Evolutionary conservation across 2,797 vertebrate species (phyloP).

Genomic region (Geotria australis): DNA sequence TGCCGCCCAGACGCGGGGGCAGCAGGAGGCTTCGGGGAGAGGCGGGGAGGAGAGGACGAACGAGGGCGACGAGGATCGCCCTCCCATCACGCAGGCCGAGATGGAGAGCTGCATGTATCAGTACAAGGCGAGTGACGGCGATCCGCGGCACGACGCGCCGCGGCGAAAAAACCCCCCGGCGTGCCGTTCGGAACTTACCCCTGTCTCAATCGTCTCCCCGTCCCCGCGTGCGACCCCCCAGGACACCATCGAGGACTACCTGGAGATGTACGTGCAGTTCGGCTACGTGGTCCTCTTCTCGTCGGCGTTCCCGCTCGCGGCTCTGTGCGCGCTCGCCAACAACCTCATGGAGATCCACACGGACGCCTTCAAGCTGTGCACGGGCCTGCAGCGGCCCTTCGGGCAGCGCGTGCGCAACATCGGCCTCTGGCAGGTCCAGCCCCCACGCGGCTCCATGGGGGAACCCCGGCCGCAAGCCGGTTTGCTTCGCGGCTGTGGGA

Average conservation of each 20-base stretch:
- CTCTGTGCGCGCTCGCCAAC: conserved; percentile 76
- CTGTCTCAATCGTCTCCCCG: too few species aligned
- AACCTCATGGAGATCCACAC: conserved; percentile 91
- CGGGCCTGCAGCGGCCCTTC: conserved; percentile 60
- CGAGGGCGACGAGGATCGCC: conserved; percentile 22
- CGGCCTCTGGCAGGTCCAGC: conserved; percentile 67
- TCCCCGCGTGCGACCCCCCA: conserved; percentile 6
- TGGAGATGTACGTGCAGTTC: conserved; percentile 96
- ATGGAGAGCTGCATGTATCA: conserved; percentile 92
- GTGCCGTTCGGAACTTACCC: too few species aligned
- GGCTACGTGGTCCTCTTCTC: conserved; percentile 93
- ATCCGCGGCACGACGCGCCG: neutral
- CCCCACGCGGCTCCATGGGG: too few species aligned
- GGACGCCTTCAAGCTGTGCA: conserved; percentile 88
- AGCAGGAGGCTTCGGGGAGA: conserved; percentile 10
- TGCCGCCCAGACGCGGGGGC: conserved; percentile 11
- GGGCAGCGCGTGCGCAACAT: conserved; percentile 62
- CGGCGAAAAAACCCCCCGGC: too few species aligned
- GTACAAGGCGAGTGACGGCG: conserved; percentile 22
- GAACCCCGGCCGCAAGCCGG: too few species aligned
- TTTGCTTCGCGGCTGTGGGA: too few species aligned
- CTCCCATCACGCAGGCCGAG: conserved; percentile 56
- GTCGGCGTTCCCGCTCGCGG: conserved; percentile 69
- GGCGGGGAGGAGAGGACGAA: conserved; percentile 6
- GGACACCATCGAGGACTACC: conserved; percentile 92